Percentiles rank a stretch among this genome's conserved stretches.
Conservation (phyloP, 2,888 invertebrate species). For the Ischnura elegans region DNA sequence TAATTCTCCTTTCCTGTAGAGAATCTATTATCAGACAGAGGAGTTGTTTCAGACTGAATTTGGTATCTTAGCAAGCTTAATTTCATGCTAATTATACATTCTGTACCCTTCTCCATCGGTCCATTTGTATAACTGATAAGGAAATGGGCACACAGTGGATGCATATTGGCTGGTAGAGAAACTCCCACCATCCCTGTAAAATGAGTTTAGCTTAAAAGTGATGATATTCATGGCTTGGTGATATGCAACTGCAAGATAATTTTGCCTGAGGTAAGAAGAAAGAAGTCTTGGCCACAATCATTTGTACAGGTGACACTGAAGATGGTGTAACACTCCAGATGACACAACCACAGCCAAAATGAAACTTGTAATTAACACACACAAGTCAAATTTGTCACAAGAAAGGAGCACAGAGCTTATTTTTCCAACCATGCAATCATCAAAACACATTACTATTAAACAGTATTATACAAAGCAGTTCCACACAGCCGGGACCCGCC, state of each 20-base stretch:
- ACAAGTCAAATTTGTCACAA: constrained; percentile 42
- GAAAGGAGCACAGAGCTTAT: constrained; percentile 48
- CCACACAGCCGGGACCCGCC: constrained; percentile 63
- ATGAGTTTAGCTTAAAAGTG: not conserved
- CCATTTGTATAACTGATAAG: not conserved
- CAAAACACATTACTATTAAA: constrained; percentile 49
- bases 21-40: constrained; percentile 30
- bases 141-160: not conserved
- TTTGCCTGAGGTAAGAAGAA: constrained; percentile 9
- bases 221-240: constrained; percentile 7
- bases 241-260: constrained; percentile 31
- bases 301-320: constrained; percentile 35
- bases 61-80: constrained; percentile 3
- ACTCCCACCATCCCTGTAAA: not conserved
- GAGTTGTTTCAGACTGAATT: constrained; percentile 17
- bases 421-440: constrained; percentile 34
- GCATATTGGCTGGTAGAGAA: not conserved
- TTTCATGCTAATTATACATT: constrained; percentile 15
- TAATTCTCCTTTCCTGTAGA: constrained; percentile 27
- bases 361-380: constrained; percentile 28
- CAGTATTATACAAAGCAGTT: constrained; percentile 53
- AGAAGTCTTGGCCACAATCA: constrained; percentile 5
- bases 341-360: constrained; percentile 22
- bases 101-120: not conserved
- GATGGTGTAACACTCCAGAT: not conserved